Conservation (phyloP, 1,140 invertebrate species). For the Drosophila tsacasi region DNA sequence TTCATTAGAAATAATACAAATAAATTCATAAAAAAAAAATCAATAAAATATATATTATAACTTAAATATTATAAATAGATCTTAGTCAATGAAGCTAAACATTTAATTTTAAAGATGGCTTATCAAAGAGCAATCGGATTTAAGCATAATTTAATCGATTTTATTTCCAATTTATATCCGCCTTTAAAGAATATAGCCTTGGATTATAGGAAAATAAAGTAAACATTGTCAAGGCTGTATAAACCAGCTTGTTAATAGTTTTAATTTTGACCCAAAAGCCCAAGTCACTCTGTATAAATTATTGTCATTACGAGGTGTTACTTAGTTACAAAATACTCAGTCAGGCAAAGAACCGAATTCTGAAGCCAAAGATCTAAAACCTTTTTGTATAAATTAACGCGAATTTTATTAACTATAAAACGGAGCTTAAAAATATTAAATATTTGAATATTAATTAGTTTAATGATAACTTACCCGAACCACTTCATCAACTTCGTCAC, state of each 20-base stretch:
- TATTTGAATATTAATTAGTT: neutral
- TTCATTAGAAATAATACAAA: too few relatives aligned
- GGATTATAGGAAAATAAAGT: neutral
- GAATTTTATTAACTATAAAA: neutral
- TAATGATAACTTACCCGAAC: constrained; percentile 85
- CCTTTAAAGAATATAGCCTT: neutral
- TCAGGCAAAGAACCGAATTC: neutral
- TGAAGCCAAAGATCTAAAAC: too few relatives aligned
- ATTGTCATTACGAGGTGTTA: neutral
- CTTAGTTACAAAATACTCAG: neutral
- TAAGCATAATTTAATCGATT: neutral
- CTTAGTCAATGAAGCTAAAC: neutral
- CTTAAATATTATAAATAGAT: neutral
- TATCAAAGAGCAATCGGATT: neutral
- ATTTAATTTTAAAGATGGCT: neutral
- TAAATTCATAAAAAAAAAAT: neutral
- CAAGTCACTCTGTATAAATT: constrained; percentile 10
- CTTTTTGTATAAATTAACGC: neutral
- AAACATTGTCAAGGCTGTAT: neutral
- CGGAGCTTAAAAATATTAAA: neutral
- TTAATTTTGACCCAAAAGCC: neutral
- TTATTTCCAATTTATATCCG: neutral
- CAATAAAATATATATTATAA: neutral
- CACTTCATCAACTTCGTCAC: constrained; percentile 91
- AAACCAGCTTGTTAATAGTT: constrained; percentile 2